Conservation (phyloP, 1,140 invertebrate genomes). For the Mycetomoellerius zeteki region DNA sequence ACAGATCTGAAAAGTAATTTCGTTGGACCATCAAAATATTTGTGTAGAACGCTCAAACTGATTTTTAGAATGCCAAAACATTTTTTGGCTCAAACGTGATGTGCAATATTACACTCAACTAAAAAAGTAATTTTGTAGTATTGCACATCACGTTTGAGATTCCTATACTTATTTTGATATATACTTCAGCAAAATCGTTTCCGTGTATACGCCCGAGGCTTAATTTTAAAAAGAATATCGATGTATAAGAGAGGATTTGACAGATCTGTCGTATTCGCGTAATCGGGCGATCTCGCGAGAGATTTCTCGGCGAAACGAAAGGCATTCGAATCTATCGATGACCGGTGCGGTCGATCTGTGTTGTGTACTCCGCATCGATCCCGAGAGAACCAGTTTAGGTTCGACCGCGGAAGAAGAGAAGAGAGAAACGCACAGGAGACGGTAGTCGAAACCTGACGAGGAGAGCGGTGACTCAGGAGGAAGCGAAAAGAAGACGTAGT, state of each 20-base stretch:
- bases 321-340: conserved; percentile 64
- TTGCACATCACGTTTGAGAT: too few species aligned
- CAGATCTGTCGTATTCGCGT: conserved; percentile 4
- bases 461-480: conserved; percentile 26
- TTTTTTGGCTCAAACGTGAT: too few species aligned
- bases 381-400: conserved; percentile 75
- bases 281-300: conserved; percentile 38
- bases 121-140: too few species aligned
- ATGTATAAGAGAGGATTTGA: not conserved
- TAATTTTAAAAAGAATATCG: not conserved
- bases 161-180: too few species aligned
- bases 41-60: too few species aligned
- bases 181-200: too few species aligned
- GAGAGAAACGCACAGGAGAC: conserved; percentile 21
- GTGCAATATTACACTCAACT: too few species aligned
- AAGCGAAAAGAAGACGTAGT: not conserved
- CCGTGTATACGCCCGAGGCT: not conserved
- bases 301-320: conserved; percentile 2
- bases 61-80: too few species aligned
- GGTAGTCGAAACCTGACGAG: conserved; percentile 63
- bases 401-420: conserved; percentile 62
- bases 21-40: too few species aligned
- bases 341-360: conserved; percentile 17
- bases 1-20: too few species aligned
- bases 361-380: conserved; percentile 55